Evolutionary conservation across 2,113 vertebrate genomes (phyloP).

Genomic region (Heterochromis multidens): DNA sequence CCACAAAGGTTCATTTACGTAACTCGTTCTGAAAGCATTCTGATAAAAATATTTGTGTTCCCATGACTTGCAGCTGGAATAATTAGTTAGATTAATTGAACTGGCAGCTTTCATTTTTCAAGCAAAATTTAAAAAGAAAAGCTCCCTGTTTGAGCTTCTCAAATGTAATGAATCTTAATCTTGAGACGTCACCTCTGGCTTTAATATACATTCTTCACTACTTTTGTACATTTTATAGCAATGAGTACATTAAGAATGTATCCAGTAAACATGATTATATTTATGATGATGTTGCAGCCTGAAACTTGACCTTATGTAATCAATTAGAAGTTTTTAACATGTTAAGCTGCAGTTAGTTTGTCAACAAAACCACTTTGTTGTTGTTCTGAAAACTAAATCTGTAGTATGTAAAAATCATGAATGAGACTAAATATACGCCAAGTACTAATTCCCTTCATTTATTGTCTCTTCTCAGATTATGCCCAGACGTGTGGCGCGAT

Average conservation of each 20-base stretch:
- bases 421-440: background rate
- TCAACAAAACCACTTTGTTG: background rate
- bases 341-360: background rate
- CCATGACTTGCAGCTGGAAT: background rate
- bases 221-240: background rate
- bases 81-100: background rate
- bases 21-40: background rate
- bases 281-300: background rate
- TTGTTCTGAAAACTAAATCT: background rate
- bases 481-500: constrained; percentile 84
- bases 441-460: background rate
- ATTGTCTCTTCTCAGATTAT: constrained; percentile 73
- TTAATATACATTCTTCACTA: background rate
- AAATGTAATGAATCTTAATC: too few species aligned
- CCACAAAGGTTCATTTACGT: constrained; percentile 81
- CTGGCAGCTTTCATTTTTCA: background rate
- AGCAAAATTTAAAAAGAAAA: background rate
- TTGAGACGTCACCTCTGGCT: background rate
- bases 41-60: background rate
- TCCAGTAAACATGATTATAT: background rate
- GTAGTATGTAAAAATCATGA: background rate
- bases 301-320: too few species aligned
- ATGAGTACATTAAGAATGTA: background rate
- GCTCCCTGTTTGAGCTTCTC: too few species aligned
- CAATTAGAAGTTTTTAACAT: too few species aligned